Evolutionary conservation across 1,140 invertebrate species (phyloP).

Genomic region (Oncopeltus fasciatus): DNA sequence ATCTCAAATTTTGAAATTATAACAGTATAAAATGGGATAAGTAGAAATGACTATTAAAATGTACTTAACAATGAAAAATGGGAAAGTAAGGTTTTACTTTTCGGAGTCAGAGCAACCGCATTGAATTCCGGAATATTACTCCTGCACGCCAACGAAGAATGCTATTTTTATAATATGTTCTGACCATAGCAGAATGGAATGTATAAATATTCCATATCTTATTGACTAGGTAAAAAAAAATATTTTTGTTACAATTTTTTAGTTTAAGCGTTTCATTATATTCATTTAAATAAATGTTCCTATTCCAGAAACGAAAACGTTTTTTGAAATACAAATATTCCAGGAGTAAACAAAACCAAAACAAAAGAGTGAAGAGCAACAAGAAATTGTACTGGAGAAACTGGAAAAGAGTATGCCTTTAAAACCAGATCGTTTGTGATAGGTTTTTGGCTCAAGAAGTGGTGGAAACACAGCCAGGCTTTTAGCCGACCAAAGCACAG

Average conservation of each 20-base stretch:
- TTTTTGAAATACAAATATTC: neutral
- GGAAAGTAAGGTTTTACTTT: neutral
- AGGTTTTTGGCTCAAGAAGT: too few species aligned
- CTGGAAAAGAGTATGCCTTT: neutral
- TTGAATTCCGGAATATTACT: neutral
- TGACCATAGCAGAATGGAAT: too few species aligned
- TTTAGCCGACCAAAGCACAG: neutral
- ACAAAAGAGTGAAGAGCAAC: too few species aligned
- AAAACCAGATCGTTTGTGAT: neutral
- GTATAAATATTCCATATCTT: too few species aligned
- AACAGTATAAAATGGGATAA: neutral
- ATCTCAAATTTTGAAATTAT: neutral
- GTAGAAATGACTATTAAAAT: too few species aligned
- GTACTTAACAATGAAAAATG: neutral
- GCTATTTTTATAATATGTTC: neutral
- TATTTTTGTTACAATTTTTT: neutral
- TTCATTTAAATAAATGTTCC: neutral
- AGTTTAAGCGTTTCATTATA: neutral
- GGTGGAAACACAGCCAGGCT: too few species aligned
- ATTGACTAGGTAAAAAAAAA: neutral
- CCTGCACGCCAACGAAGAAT: neutral
- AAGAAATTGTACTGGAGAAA: neutral
- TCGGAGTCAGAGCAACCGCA: neutral
- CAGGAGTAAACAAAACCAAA: neutral
- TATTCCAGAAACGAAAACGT: neutral